Evolutionary conservation across 2,888 invertebrate genomes (phyloP).

Genomic region (Hirtodrosophila duncani): DNA sequence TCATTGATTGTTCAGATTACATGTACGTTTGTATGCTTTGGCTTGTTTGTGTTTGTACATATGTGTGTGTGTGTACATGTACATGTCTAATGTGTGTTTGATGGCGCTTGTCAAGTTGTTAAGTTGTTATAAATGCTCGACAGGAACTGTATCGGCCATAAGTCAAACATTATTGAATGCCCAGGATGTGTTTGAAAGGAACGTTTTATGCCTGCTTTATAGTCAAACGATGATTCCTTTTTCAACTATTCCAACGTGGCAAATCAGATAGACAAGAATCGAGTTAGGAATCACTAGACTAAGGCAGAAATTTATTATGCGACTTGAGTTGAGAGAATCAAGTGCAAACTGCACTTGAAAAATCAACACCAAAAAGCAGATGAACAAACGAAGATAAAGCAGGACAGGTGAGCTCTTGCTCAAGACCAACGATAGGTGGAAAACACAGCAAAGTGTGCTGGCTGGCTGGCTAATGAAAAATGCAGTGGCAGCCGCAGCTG

Average conservation of each 20-base stretch:
- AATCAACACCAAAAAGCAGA: slow-evolving; percentile 26
- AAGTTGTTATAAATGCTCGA: slow-evolving; percentile 23
- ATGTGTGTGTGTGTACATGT: slow-evolving; percentile 18
- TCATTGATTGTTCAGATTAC: slow-evolving; percentile 46
- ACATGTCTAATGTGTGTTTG: slow-evolving; percentile 3
- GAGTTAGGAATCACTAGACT: slow-evolving; percentile 24
- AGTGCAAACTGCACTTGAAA: slow-evolving; percentile 62
- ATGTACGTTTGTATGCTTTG: slow-evolving; percentile 2
- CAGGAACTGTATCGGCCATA: neutral
- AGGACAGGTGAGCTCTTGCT: slow-evolving; percentile 46
- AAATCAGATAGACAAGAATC: no score
- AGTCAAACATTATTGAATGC: no score
- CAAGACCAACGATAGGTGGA: no score
- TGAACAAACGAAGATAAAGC: neutral
- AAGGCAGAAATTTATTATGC: slow-evolving; percentile 46
- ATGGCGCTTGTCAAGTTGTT: slow-evolving; percentile 16
- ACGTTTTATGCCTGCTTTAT: no score
- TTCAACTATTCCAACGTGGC: no score
- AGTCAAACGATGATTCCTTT: no score
- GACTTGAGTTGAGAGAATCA: slow-evolving; percentile 44
- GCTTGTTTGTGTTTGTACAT: slow-evolving; percentile 20
- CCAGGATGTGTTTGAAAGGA: slow-evolving; percentile 5
- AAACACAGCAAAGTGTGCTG: slow-evolving; percentile 25
- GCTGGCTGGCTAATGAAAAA: slow-evolving; percentile 56
- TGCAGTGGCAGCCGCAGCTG: slow-evolving; percentile 46